Base-by-base conservation (phyloP, 1,140 invertebrate genomes). In the Cepaea nemoralis region DNA sequence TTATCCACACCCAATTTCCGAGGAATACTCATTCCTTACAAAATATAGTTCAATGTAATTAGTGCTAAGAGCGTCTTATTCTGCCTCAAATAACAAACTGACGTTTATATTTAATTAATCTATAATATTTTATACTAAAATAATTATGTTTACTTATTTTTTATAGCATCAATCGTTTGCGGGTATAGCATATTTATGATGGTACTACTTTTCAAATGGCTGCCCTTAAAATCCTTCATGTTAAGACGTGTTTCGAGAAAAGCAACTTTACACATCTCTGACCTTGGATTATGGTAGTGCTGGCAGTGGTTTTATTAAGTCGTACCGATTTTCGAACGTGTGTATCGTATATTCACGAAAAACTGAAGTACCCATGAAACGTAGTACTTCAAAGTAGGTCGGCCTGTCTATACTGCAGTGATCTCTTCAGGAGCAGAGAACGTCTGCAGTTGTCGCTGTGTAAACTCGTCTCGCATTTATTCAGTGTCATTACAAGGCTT, bases 141-240 rank as follows among this genome's bases (percentile, higher is more conserved):
- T n/a, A n/a, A n/a, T n/a, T n/a, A n/a, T n/a, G n/a, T n/a, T n/a
- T n/a, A n/a, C n/a, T n/a, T n/a, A n/a, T n/a, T n/a, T n/a, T n/a
- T n/a, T n/a, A n/a, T n/a, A n/a, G n/a, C n/a, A n/a, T n/a, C n/a
- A n/a, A n/a, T n/a, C n/a, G n/a, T n/a, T n/a, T n/a, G n/a, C n/a
- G n/a, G n/a, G n/a, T 63, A 63, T 69, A 31, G 63, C 63, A 78
- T 69, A 69, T 33, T 69, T 69, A 45, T 14, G 37, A 8, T 67
- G 37, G 77, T 8, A 78, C 77, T 78, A 78, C 75, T 78, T 78
- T 78, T 69, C 37, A 78, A 69, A 78, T 78, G 77, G 77, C 77
- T 48, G 39, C 63, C 63, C 24, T 78, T 59, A 24, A 33, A 37
- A 77, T 37, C 40, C 66, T 78, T 77, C 75, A 40, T 77, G 75